Evolutionary conservation across 2,888 invertebrate genomes (phyloP), one percentile per base, ranked within the genome.

Genomic region (Seira musarum): DNA sequence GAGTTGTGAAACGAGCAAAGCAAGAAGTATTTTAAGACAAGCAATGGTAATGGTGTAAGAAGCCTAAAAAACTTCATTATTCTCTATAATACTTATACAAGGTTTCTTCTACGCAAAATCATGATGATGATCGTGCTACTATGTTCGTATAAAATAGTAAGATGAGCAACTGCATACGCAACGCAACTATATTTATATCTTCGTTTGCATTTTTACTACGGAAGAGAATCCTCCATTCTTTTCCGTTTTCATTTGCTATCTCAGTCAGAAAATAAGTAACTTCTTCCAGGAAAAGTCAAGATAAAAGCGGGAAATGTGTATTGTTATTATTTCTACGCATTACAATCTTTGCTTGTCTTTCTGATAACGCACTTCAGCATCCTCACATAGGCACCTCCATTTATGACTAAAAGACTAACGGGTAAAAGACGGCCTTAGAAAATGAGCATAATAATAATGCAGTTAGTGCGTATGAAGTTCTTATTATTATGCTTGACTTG

Each of bases 61-160:
- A n/a, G n/a, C n/a, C n/a, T n/a, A n/a, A 64, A 63, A 49, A 66
- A 63, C 70, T 77, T 77, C 77, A 77, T 77, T 77, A 77, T 66
- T 77, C n/a, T 70, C 65, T 21, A n/a, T 64, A 22, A 66, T 1
- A 5, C 22, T 40, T 6, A 70, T 40, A 69, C 49, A 69, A 60
- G 68, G n/a, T n/a, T n/a, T 19, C 64, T 71, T 60, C 13, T 15
- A 65, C 30, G 66, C 46, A 6, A 30, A 65, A 35, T 30, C 65
- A 57, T n/a, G 57, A 57, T 57, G 57, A n/a, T n/a, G 57, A 8
- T 8, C 40, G 13, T 13, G 13, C 13, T 40, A 5, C 40, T 5
- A 40, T n/a, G n/a, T 15, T 13, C 17, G 10, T 57, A n/a, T 3
- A 57, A 57, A 13, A 57, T 57, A 57, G 17, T 57, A 57, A 57